Evolutionary conservation across 2,113 vertebrate genomes (phyloP).

Genomic region (Pantherophis guttatus): DNA sequence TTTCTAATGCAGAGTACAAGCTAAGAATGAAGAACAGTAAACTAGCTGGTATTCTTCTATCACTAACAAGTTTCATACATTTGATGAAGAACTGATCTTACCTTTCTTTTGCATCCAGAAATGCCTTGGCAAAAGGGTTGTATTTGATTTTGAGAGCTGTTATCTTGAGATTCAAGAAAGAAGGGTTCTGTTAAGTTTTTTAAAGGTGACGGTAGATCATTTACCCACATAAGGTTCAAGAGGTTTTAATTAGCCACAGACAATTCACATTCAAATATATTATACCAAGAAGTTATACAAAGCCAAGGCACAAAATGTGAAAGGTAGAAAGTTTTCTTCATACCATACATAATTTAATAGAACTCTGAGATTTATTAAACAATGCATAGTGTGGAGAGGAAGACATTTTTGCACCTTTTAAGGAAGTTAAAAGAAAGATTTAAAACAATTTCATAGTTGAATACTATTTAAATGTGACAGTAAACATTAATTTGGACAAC

Average conservation of each 20-base stretch:
- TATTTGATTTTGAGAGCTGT: slow-evolving; percentile 99
- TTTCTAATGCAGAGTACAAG: neutral
- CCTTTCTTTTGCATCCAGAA: slow-evolving; percentile 96
- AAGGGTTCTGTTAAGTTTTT: slow-evolving; percentile 45
- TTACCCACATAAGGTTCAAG: slow-evolving; percentile 14
- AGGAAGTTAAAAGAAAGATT: neutral
- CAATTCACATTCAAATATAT: neutral
- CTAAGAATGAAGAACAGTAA: neutral
- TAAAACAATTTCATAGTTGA: neutral
- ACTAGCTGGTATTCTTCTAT: neutral
- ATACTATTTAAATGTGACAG: neutral
- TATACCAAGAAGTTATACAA: neutral
- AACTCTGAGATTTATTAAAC: neutral
- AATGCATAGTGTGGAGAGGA: neutral
- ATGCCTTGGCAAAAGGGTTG: slow-evolving; percentile 98
- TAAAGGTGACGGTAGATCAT: slow-evolving; percentile 24
- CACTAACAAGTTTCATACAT: slow-evolving; percentile 1
- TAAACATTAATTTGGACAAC: neutral
- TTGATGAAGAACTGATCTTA: slow-evolving; percentile 49
- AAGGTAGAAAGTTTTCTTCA: neutral
- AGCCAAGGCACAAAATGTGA: neutral
- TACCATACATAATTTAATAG: neutral
- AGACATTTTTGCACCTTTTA: neutral
- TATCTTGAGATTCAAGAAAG: slow-evolving; percentile 78
- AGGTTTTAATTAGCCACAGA: neutral